These are phyloP conservation scores for Cynoglossus semilaevis DNA, from an alignment of 2,113 vertebrate species.

Conservation along the genomic window DNA sequence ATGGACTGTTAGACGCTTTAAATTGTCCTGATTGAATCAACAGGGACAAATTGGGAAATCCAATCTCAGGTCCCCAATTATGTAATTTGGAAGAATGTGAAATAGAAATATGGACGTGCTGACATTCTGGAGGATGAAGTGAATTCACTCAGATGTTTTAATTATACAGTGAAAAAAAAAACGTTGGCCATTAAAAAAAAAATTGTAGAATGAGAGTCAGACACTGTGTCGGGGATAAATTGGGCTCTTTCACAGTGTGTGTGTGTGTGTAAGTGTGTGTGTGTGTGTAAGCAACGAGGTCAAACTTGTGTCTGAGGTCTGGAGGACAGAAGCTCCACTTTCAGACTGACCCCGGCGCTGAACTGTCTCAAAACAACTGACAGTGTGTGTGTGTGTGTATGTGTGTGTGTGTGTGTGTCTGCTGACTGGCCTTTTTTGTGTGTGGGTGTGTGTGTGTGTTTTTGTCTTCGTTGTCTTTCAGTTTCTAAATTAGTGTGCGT, in stretches of 20 bases:
- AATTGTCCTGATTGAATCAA: slow-evolving; percentile 85
- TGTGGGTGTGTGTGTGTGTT: slow-evolving; percentile 17
- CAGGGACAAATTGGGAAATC: slow-evolving; percentile 79
- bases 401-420: slow-evolving; percentile 34
- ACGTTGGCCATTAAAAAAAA: slow-evolving; percentile 30
- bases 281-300: slow-evolving; percentile 38
- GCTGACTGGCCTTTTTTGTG: slow-evolving; percentile 27
- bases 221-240: slow-evolving; percentile 44
- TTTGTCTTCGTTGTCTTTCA: slow-evolving; percentile 46
- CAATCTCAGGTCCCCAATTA: slow-evolving; percentile 81
- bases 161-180: slow-evolving; percentile 60
- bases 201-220: slow-evolving; percentile 54
- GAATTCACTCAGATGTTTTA: slow-evolving; percentile 55
- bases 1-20: slow-evolving; percentile 74
- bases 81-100: slow-evolving; percentile 83
- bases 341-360: slow-evolving; percentile 39
- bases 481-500: slow-evolving; percentile 60
- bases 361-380: slow-evolving; percentile 41
- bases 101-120: slow-evolving; percentile 72
- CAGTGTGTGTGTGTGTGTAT: slow-evolving; percentile 28
- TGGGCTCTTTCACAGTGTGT: slow-evolving; percentile 44
- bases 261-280: slow-evolving; percentile 19
- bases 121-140: slow-evolving; percentile 49
- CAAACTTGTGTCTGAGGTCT: slow-evolving; percentile 28
- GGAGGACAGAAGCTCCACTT: slow-evolving; percentile 21